Evolutionary conservation across 1,140 invertebrate genomes (phyloP), one percentile per base, ranked within the genome.

Genomic region (Zaprionus camerounensis): DNA sequence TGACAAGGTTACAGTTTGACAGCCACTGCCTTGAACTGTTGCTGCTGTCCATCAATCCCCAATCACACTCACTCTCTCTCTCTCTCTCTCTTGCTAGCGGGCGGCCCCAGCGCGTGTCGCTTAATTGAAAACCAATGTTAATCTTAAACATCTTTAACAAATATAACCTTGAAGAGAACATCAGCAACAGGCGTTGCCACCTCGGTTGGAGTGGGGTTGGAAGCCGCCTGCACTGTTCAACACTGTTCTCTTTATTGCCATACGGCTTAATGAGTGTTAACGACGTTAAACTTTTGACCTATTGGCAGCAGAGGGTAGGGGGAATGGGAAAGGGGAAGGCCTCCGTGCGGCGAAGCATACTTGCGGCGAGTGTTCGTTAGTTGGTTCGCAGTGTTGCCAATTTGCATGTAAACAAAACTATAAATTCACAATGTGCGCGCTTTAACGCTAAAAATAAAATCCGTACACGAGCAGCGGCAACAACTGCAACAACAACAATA

Each of bases 111-210:
- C 82, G 71, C 58, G 82, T 86, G 79, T 71, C 71, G 57, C 71
- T 85, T 85, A 86, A 85, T 85, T 85, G 82, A 86, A 85, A 86
- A 82, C 71, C 82, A 85, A 85, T 85, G 82, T 85, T 86, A 85
- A 85, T 85, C 82, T 85, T 85, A 82, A 86, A 85, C 82, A 85
- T 85, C 82, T 85, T 85, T 86, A 86, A 85, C 82, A 86, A 86
- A 86, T 85, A 82, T 85, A 85, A 85, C 82, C 82, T 85, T 85
- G 82, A 68, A 64, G 12, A 55, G 44, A 38, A 28, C 51, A 61
- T n/a, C 80, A 68, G 28, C 41, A 58, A 28, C 57, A 63, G 28
- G 36, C 38, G 38, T 41, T 36, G 64, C 51, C 51, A 66, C 51
- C 51, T 55, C 15, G 0, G 24, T 22, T 2, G 24, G 7, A 20